Evolutionary conservation across 2,113 vertebrate genomes (phyloP).

Genomic region (Axis porcinus): DNA sequence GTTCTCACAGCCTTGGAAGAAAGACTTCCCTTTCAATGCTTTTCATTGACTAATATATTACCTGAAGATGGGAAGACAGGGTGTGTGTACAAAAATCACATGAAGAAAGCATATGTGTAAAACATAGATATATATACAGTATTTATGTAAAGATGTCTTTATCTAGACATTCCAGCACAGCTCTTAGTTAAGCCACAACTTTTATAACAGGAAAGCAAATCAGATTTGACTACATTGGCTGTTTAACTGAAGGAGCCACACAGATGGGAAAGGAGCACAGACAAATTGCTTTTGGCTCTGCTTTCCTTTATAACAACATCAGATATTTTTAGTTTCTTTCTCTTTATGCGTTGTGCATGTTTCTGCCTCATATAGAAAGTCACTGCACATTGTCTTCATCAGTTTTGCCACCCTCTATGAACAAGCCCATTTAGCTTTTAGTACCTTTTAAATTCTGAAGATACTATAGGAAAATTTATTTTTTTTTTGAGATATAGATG

Average conservation of each 20-base stretch:
- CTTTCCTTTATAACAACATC: constrained; percentile 68
- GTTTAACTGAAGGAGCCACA: constrained; percentile 54
- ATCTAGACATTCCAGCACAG: constrained; percentile 45
- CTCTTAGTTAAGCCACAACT: constrained; percentile 59
- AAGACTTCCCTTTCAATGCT: background rate
- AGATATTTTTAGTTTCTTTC: constrained; percentile 64
- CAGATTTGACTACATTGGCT: constrained; percentile 59
- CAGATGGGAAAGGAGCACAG: constrained; percentile 64
- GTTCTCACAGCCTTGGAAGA: background rate
- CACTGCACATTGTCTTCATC: constrained; percentile 32
- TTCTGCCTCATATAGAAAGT: constrained; percentile 48
- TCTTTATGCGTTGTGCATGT: constrained; percentile 52
- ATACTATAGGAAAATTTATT: background rate
- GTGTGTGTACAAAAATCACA: constrained; percentile 49
- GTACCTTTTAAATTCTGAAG: constrained; percentile 32
- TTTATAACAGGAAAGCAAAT: constrained; percentile 60
- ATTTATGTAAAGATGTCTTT: constrained; percentile 64
- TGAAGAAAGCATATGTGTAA: constrained; percentile 51
- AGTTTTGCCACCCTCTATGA: background rate
- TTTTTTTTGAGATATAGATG: background rate
- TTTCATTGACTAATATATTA: constrained; percentile 13
- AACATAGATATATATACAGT: constrained; percentile 16
- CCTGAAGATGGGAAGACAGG: constrained; percentile 34
- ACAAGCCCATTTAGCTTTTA: background rate
- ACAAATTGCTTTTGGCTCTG: constrained; percentile 56